Conservation (phyloP, 2,888 invertebrate genomes). For the Caenorhabditis japonica region DNA sequence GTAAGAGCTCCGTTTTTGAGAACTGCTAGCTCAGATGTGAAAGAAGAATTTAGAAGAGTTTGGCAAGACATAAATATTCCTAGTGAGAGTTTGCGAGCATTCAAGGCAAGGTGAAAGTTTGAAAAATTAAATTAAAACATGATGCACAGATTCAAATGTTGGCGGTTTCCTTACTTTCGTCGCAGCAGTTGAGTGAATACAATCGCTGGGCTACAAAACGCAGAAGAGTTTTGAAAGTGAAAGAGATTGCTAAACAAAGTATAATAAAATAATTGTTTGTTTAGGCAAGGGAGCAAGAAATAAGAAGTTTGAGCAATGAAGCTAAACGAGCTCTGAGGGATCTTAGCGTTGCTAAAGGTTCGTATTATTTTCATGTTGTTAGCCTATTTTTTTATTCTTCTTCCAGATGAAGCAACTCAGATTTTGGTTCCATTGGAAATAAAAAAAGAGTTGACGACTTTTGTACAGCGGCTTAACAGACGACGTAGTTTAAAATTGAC, state of each 20-base stretch:
- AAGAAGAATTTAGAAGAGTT: constrained; percentile 64
- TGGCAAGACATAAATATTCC: constrained; percentile 73
- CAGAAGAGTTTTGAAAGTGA: constrained; percentile 60
- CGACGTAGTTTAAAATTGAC: constrained; percentile 53
- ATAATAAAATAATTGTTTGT: constrained; percentile 1
- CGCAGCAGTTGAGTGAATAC: constrained; percentile 66
- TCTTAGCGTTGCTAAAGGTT: constrained; percentile 54
- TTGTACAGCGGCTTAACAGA: constrained; percentile 55
- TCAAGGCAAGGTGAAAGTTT: constrained; percentile 59
- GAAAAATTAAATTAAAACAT: neutral
- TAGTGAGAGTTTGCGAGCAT: constrained; percentile 66
- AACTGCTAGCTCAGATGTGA: constrained; percentile 63
- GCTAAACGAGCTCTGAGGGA: constrained; percentile 59
- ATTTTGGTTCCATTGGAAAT: constrained; percentile 39
- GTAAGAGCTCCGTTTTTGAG: constrained; percentile 68
- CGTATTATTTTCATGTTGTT: neutral
- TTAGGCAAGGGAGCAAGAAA: constrained; percentile 65
- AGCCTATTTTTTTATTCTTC: neutral
- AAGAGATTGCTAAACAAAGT: neutral
- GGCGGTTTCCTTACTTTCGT: constrained; percentile 72
- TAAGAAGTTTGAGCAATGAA: constrained; percentile 53
- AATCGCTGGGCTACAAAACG: constrained; percentile 73
- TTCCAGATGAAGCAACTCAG: constrained; percentile 32
- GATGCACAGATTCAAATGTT: constrained; percentile 71
- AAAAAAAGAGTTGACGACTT: constrained; percentile 51